Evolutionary conservation across 2,888 invertebrate genomes (phyloP), one percentile per base, ranked within the genome.

Genomic region (Lumbricus terrestris): DNA sequence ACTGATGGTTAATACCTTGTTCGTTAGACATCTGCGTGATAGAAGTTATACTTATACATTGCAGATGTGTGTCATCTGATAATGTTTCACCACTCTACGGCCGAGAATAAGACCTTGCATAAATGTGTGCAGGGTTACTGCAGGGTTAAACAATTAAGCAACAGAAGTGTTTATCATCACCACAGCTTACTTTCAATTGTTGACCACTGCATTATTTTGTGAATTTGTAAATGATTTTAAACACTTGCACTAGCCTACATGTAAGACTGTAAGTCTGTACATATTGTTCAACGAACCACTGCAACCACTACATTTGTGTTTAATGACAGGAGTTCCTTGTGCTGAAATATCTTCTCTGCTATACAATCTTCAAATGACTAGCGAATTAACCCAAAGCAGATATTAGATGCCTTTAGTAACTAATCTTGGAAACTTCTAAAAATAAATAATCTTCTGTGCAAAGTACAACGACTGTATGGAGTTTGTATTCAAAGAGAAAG

Each of bases 131-230:
- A 69, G n/a, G 18, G 20, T 47, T 47, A 47, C 47, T 69, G 29
- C 8, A 1, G n/a, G n/a, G n/a, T n/a, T 11, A n/a, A n/a, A 69
- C 69, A n/a, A 11, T n/a, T n/a, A n/a, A 69, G 69, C n/a, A 69
- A n/a, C 69, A n/a, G 69, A 69, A n/a, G 69, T 69, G 69, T 69
- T n/a, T 69, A n/a, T n/a, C 69, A n/a, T 69, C n/a, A 69, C 69
- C 69, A 69, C 29, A 69, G 69, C n/a, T 69, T 69, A 69, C 69
- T 69, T 54, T 54, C 54, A 54, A 54, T 29, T 5, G 54, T 54
- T 54, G 29, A 23, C 8, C 40, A 40, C 15, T 40, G 15, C 40
- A 40, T 6, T 4, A 6, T 54, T 54, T 29, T 69, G 69, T 11
- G 4, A 69, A 3, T 69, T 69, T 69, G n/a, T n/a, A n/a, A 69